Evolutionary conservation across 2,113 vertebrate genomes (phyloP), one percentile per base, ranked within the genome.

Genomic region (Marcusenius ussheri): DNA sequence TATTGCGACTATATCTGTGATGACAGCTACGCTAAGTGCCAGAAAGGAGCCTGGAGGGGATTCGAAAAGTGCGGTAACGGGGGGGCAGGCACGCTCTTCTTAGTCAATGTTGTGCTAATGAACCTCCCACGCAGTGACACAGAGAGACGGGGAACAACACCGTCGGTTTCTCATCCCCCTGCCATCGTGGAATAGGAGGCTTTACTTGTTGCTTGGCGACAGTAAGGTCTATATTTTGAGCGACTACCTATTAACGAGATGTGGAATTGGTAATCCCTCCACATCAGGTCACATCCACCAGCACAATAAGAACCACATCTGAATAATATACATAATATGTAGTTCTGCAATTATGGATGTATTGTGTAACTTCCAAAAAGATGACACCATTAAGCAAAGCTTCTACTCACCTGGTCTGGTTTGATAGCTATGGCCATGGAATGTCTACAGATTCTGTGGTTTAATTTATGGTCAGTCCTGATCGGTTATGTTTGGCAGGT

Each of bases 171-270:
- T 89, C 83, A 90, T 86, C 92, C 92, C 91, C 92, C 93, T 88
- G 86, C 90, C 66, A 88, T 91, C 90, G 92, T 92, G 91, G 83
- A 92, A 93, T 93, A 46, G 88, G 92, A 94, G 94, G 94, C 94
- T 94, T 95, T 93, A 94, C 94, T 95, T 94, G 95, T 96, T 96
- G 95, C 95, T 95, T 96, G 95, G 95, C 94, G 95, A 96, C 95
- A 93, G 93, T 92, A 93, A 95, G 93, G 92, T 95, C 93, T 91
- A 90, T 93, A 94, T 92, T 95, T 95, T 93, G 93, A 93, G 93
- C 91, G 89, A 91, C 93, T 93, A 92, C 92, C 35, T 83, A 83
- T 91, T 90, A 91, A 91, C 62, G 89, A 90, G 90, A 93, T 91
- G 86, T 90, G 10, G 88, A 21, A n/a, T 83, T 53, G 27, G 24